Base-by-base conservation (phyloP, 2,888 invertebrate species). In the Resseliella maxima region DNA sequence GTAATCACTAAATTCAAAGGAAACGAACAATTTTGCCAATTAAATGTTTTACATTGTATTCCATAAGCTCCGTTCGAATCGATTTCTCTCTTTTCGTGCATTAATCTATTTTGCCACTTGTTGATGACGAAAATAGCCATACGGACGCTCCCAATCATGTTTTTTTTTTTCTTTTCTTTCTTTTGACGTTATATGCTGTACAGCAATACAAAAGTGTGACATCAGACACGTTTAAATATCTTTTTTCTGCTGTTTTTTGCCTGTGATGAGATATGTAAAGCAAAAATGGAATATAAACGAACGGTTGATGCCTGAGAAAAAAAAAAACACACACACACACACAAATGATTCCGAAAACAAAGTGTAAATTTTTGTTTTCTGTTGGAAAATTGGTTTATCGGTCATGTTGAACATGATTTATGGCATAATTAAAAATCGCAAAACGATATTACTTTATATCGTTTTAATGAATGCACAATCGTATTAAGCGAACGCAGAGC, bases 371-470 rank as follows among this genome's bases (percentile, higher is more conserved):
- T n/a, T 59, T 59, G n/a, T 50, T 50, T 1, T 41, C 41, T 41
- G 41, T 12, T 50, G 24, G 41, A 41, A 59, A 59, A 59, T 59
- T 59, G 59, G 59, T 59, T 59, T 59, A 59, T n/a, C 59, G 59
- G 59, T 59, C 59, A 59, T 59, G 59, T 59, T 59, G 59, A 59
- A 59, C 59, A 59, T 59, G 59, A 59, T 59, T 59, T 59, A 59
- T 59, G 59, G 59, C 59, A 59, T 59, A 59, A 59, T 59, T 59
- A 59, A 59, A 50, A 59, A 59, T 24, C 59, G 24, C 59, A 59
- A 59, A 59, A 59, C 59, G 59, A 59, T 59, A 59, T 59, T 59
- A 59, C 59, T 59, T 59, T 59, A 59, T 59, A 24, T 59, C 59
- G 59, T 24, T 59, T 59, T 59, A 59, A 59, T 59, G 59, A 59